Evolutionary conservation across 2,113 vertebrate genomes (phyloP), one percentile per base, ranked within the genome.

Genomic region (Pelusios castaneus): DNA sequence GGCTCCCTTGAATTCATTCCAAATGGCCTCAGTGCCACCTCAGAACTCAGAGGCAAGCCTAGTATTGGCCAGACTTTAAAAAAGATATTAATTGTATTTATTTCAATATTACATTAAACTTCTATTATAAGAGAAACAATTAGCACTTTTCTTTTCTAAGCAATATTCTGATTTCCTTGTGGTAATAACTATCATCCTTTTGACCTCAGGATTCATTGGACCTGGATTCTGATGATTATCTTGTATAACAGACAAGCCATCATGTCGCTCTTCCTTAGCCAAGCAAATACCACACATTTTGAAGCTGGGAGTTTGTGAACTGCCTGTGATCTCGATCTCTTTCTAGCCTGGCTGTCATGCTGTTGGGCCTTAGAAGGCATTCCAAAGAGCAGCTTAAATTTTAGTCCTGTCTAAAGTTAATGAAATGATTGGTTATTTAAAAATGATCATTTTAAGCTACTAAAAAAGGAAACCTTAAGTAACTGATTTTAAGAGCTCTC

Each of bases 1-100:
- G 0, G 38, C 27, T 80, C 88, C 47, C 5, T 0, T 2, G 49
- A 17, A 47, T 47, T 51, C 49, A 12, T 84, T 49, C 51, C 49
- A 2, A 6, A 6, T 1, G 0, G 19, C 60, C 75, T 55, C 41
- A 86, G n/a, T 29, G 22, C 8, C 16, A 25, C 31, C 2, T 21
- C 3, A 4, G 43, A 51, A 82, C 79, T 0, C 0, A 1, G 5
- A 5, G 6, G 8, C 4, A 2, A n/a, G 55, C 17, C 45, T 78
- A 45, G 49, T 12, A 34, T n/a, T 2, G 0, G 55, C 43, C 49
- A 4, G 6, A 82, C n/a, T 63, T 78, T 54, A 78, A 82, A 76
- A 49, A 43, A 41, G 24, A 24, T 27, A 16, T 0, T 49, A 41
- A 73, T 21, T 75, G 29, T 12, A 21, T 17, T 88, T 21, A 34